Conservation (phyloP, 2,113 vertebrate genomes). For the Scatophagus argus region DNA sequence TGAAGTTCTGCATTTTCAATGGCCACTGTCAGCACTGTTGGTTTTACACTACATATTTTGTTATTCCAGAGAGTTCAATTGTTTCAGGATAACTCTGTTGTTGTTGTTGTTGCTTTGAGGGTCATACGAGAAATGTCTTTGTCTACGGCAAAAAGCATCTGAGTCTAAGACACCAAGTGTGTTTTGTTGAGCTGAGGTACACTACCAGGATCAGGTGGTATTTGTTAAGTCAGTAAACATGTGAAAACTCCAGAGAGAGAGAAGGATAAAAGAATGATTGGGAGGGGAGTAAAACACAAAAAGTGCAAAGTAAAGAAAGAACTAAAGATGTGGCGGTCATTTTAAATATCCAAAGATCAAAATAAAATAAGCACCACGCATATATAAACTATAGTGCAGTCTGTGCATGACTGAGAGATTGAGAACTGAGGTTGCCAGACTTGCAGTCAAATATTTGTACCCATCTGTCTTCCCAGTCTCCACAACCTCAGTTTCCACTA, state of each 20-base stretch:
- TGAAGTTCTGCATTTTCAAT: background rate
- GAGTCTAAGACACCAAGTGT: background rate
- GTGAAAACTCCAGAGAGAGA: background rate
- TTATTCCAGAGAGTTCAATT: too few relatives aligned
- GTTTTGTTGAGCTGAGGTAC: background rate
- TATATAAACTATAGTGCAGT: conserved; percentile 14
- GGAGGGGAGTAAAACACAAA: background rate
- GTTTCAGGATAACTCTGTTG: background rate
- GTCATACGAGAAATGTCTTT: background rate
- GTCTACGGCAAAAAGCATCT: background rate
- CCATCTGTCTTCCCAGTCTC: conserved; percentile 13
- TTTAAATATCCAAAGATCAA: conserved; percentile 55
- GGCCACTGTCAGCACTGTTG: background rate
- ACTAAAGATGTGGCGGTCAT: conserved; percentile 1
- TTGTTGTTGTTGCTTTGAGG: background rate
- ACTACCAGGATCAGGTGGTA: background rate
- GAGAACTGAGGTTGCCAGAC: background rate
- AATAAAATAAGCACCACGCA: conserved; percentile 32
- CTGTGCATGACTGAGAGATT: background rate
- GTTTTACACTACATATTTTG: background rate
- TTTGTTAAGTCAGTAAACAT: background rate
- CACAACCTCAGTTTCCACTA: background rate
- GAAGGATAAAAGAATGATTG: background rate
- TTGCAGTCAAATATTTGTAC: conserved; percentile 18
- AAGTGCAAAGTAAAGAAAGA: background rate